Evolutionary conservation across 2,888 invertebrate species (phyloP).

Genomic region (Spisula subtruncata): DNA sequence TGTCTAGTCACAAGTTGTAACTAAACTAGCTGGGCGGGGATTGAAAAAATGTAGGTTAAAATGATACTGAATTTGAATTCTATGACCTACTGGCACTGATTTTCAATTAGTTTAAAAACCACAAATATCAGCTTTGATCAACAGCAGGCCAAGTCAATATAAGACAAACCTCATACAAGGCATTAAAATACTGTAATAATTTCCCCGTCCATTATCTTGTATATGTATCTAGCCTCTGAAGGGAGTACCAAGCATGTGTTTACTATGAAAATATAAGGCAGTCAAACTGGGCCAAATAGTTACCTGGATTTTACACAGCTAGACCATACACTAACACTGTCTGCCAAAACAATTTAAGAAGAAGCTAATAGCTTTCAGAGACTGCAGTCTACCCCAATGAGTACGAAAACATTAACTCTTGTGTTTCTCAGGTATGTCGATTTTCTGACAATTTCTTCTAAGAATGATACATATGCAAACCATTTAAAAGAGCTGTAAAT

Average conservation of each 20-base stretch:
- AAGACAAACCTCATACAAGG: background rate
- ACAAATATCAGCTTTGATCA: constrained; percentile 7
- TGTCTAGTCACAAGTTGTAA: no score
- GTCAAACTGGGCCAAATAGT: constrained; percentile 28
- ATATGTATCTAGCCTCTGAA: background rate
- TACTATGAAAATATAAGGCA: constrained; percentile 49
- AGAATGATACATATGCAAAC: background rate
- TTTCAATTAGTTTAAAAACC: background rate
- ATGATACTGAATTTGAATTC: background rate
- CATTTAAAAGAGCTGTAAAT: constrained; percentile 10
- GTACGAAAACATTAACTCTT: constrained; percentile 23
- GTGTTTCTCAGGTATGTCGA: constrained; percentile 17
- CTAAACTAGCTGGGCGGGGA: no score
- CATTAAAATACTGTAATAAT: background rate
- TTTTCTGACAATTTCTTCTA: background rate
- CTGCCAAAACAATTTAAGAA: constrained; percentile 64
- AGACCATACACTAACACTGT: constrained; percentile 44
- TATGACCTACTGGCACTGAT: background rate
- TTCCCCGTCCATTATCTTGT: background rate
- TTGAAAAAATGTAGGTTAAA: no score
- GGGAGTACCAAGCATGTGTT: constrained; percentile 33
- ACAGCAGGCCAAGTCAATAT: background rate
- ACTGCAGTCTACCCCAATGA: constrained; percentile 16
- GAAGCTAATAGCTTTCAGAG: constrained; percentile 46
- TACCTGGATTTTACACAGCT: constrained; percentile 45